phyloP scores from a whole-genome alignment of 2,113 vertebrate species.

The Paradisaea rubra region DNA sequence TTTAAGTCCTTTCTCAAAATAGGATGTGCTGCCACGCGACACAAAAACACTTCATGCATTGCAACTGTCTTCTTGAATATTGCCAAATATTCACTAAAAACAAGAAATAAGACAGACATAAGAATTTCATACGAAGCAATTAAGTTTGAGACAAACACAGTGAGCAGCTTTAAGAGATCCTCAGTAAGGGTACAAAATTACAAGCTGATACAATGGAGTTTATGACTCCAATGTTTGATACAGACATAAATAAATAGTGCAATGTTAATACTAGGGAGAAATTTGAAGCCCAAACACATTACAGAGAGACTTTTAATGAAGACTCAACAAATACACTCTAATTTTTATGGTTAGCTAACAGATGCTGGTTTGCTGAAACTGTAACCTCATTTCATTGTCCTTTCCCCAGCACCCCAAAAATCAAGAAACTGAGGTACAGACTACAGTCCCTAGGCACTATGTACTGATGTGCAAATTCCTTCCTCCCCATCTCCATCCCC shows the following conservation, averaged over 20 bases:
- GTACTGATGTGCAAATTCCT: slow-evolving; percentile 26
- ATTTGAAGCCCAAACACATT: slow-evolving; percentile 15
- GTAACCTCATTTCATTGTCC: not conserved
- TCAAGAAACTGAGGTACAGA: not conserved
- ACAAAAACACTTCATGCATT: slow-evolving; percentile 98
- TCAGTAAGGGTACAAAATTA: slow-evolving; percentile 1
- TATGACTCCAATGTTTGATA: not conserved
- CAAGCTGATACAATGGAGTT: not conserved
- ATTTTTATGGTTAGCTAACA: not conserved
- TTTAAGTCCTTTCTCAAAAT: slow-evolving; percentile 97
- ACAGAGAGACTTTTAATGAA: slow-evolving; percentile 16
- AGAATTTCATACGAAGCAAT: slow-evolving; percentile 6
- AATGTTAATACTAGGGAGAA: slow-evolving; percentile 31
- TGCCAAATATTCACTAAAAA: slow-evolving; percentile 93
- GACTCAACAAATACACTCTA: not conserved
- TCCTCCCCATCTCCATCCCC: slow-evolving; percentile 64
- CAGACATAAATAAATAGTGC: not conserved
- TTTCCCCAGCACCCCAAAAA: not conserved
- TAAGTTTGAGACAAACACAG: slow-evolving; percentile 2
- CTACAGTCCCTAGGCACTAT: not conserved
- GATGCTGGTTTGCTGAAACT: not conserved
- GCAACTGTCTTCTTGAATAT: slow-evolving; percentile 99
- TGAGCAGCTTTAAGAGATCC: slow-evolving; percentile 1
- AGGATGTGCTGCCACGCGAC: slow-evolving; percentile 95
- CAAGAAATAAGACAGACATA: slow-evolving; percentile 27